phyloP scores from a whole-genome alignment of 2,797 vertebrate genomes.

The Catamblyrhynchus diadema region DNA sequence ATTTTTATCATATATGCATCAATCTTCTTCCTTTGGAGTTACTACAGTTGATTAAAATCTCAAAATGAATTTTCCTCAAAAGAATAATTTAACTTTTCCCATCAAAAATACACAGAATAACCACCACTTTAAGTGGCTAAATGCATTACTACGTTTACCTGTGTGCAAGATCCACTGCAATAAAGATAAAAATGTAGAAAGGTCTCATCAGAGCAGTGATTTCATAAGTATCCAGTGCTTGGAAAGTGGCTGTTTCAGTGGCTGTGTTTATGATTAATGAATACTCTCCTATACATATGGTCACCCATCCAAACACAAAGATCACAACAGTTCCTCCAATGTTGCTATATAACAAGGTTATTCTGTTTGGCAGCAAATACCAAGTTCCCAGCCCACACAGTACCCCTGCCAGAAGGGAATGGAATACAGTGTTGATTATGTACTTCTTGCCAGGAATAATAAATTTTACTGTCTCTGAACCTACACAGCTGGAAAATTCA shows the following conservation, averaged over 20 bases:
- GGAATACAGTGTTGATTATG: conserved; percentile 85
- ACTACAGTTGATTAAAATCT: not conserved
- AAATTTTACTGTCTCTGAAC: conserved; percentile 91
- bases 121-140: not conserved
- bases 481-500: conserved; percentile 91
- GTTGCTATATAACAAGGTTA: conserved; percentile 85
- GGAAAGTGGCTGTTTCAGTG: conserved; percentile 93
- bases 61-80: not conserved
- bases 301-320: conserved; percentile 92
- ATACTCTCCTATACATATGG: conserved; percentile 93
- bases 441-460: conserved; percentile 94
- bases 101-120: not conserved
- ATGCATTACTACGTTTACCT: conserved; percentile 77
- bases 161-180: conserved; percentile 89
- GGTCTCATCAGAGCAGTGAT: conserved; percentile 93
- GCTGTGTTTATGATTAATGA: conserved; percentile 93
- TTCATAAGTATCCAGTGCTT: conserved; percentile 93
- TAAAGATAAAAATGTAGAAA: conserved; percentile 90
- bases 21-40: not conserved
- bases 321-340: conserved; percentile 81
- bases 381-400: conserved; percentile 94
- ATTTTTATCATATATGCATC: not conserved
- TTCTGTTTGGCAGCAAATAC: conserved; percentile 90
- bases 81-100: not conserved
- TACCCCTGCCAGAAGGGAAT: conserved; percentile 86